These are phyloP conservation scores for Drymodes brunneopygia DNA, from an alignment of 2,113 vertebrate species.

Conservation along the genomic window DNA sequence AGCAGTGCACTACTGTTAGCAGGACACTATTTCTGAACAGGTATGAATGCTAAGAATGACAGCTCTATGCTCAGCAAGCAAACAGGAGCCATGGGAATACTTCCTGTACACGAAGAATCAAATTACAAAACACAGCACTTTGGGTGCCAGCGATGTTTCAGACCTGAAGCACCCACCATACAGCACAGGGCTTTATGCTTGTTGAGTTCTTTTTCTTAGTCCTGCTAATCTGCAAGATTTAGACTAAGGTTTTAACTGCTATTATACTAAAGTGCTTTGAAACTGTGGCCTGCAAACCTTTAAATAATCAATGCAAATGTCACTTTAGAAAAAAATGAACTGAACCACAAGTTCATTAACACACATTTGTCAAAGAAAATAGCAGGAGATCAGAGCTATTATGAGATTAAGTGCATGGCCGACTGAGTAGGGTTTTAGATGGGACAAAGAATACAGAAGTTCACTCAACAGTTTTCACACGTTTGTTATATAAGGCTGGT, in stretches of 20 bases:
- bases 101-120: not conserved
- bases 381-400: constrained; percentile 80
- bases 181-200: constrained; percentile 1
- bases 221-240: constrained; percentile 36
- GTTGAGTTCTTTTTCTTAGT: constrained; percentile 6
- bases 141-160: constrained; percentile 1
- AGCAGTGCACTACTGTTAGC: not conserved
- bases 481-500: constrained; percentile 67
- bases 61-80: not conserved
- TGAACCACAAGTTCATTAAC: constrained; percentile 77
- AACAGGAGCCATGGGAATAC: not conserved
- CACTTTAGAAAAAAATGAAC: constrained; percentile 59
- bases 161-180: constrained; percentile 16
- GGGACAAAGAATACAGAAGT: constrained; percentile 77
- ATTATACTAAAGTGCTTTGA: constrained; percentile 65
- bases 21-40: not conserved
- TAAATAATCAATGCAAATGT: constrained; percentile 69
- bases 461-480: constrained; percentile 78
- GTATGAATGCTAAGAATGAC: not conserved
- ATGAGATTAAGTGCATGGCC: constrained; percentile 83
- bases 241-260: constrained; percentile 60
- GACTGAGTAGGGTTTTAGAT: constrained; percentile 77
- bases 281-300: constrained; percentile 59
- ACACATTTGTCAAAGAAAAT: constrained; percentile 83
- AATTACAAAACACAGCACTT: not conserved